These are phyloP conservation scores for Hydroisotoma schaefferi DNA, from an alignment of 2,888 invertebrate genomes.

Conservation along the genomic window DNA sequence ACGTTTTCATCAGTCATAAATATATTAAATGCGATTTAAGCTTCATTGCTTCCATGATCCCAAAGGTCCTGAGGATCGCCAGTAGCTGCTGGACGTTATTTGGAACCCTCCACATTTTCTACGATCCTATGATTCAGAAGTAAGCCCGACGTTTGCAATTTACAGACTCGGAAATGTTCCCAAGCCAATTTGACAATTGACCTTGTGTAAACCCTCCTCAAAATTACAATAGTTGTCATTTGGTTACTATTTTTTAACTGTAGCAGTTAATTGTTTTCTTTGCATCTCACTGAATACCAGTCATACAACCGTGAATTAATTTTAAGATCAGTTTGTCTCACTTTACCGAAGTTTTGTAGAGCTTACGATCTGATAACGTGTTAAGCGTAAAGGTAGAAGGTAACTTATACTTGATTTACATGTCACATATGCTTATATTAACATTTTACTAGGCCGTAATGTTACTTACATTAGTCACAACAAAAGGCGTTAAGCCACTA, in stretches of 20 bases:
- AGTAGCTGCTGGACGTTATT: slow-evolving; percentile 3
- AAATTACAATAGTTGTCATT: slow-evolving; percentile 12
- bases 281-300: neutral
- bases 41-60: slow-evolving; percentile 27
- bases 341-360: neutral
- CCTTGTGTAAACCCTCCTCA: slow-evolving; percentile 17
- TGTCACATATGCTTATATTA: no score
- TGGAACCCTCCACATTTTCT: slow-evolving; percentile 23
- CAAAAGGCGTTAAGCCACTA: no score
- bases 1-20: no score
- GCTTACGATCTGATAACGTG: slow-evolving; percentile 6
- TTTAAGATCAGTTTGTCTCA: neutral
- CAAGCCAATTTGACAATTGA: slow-evolving; percentile 24
- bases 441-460: no score
- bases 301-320: neutral
- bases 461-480: no score
- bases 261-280: neutral
- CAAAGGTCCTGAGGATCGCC: slow-evolving; percentile 13
- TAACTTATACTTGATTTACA: no score
- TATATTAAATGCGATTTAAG: no score
- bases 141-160: slow-evolving; percentile 19
- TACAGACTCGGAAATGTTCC: slow-evolving; percentile 30
- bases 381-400: neutral
- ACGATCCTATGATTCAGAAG: slow-evolving; percentile 16
- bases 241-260: neutral